phyloP scores from a whole-genome alignment of 2,888 invertebrate genomes.

The Tetragonula carbonaria region DNA sequence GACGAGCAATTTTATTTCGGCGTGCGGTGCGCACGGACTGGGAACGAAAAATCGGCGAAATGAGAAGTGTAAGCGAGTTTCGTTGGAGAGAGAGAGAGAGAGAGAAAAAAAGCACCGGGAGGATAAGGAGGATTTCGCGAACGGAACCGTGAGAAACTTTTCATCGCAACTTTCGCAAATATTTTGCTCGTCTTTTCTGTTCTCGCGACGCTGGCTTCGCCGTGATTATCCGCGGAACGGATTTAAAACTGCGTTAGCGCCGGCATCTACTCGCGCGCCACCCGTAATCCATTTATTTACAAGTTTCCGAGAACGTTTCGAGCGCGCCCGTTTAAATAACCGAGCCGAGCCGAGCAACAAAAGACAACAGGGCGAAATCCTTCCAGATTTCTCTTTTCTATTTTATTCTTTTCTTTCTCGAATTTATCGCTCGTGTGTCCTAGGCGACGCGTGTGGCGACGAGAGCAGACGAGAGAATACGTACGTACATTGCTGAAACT shows the following conservation, averaged over 20 bases:
- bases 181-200: constrained; percentile 47
- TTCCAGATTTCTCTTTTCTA: neutral
- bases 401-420: too few species aligned
- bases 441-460: too few species aligned
- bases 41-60: constrained; percentile 60
- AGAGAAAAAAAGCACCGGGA: neutral
- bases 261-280: constrained; percentile 36
- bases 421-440: neutral
- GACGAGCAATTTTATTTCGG: constrained; percentile 54
- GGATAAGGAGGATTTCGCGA: constrained; percentile 45
- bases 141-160: constrained; percentile 61
- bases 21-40: neutral
- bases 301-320: constrained; percentile 30
- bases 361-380: constrained; percentile 11
- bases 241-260: constrained; percentile 64
- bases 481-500: neutral
- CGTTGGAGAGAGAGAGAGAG: neutral
- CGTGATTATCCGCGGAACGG: constrained; percentile 63
- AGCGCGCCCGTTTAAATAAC: constrained; percentile 16
- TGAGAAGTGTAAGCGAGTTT: constrained; percentile 57
- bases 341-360: neutral
- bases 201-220: constrained; percentile 39
- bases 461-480: neutral
- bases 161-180: constrained; percentile 50
- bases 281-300: constrained; percentile 59